Conservation (phyloP, 2,113 vertebrate genomes). For the Manacus vitellinus region DNA sequence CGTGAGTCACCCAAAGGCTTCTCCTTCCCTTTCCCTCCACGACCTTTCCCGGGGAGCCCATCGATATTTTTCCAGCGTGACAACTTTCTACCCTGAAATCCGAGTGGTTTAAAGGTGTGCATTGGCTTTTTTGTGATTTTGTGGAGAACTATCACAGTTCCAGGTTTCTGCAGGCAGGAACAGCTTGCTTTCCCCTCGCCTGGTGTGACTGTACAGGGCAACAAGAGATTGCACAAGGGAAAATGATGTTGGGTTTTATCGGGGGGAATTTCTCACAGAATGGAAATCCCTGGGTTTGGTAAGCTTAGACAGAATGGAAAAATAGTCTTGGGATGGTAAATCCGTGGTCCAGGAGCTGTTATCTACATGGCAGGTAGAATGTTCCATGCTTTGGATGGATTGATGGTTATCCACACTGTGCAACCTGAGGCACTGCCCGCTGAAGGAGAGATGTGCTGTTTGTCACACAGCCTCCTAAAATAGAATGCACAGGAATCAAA, state of each 20-base stretch:
- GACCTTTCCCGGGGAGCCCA: neutral
- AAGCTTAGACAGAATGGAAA: neutral
- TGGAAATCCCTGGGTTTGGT: neutral
- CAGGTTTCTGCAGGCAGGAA: neutral
- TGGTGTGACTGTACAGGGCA: neutral
- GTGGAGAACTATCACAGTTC: neutral
- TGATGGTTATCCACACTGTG: neutral
- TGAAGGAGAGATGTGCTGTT: neutral
- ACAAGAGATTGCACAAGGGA: neutral
- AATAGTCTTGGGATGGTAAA: neutral
- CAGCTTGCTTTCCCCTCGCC: neutral
- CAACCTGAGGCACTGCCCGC: neutral
- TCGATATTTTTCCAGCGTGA: neutral
- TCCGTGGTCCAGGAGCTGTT: neutral
- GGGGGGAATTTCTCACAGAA: neutral
- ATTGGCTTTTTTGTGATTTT: neutral
- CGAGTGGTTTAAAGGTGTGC: neutral
- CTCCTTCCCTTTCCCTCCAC: neutral
- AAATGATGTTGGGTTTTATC: neutral
- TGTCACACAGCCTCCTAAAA: neutral
- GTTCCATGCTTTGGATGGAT: neutral
- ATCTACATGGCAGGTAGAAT: neutral
- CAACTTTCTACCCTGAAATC: neutral
- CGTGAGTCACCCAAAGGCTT: neutral
- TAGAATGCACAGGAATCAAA: neutral